Evolutionary conservation across 2,797 vertebrate genomes (phyloP).

Genomic region (Tadarida brasiliensis): DNA sequence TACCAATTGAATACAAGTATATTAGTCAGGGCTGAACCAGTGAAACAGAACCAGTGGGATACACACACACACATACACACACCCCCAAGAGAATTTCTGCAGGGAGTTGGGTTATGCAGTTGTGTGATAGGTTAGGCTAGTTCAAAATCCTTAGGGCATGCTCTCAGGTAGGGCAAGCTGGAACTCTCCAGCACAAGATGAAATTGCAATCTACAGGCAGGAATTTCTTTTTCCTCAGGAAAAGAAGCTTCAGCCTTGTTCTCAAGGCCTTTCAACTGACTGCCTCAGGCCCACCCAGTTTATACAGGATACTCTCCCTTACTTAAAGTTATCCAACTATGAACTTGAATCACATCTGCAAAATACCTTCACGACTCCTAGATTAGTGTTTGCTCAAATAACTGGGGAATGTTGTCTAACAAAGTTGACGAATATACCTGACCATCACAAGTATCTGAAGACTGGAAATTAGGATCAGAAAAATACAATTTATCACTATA

Average conservation of each 20-base stretch:
- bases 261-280: background rate
- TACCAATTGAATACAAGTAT: background rate
- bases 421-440: background rate
- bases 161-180: background rate
- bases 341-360: background rate
- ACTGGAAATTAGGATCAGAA: background rate
- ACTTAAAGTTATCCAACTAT: background rate
- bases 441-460: background rate
- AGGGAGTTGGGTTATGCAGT: background rate
- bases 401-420: background rate
- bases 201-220: background rate
- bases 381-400: background rate
- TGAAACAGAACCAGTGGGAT: background rate
- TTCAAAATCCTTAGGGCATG: background rate
- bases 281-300: background rate
- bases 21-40: background rate
- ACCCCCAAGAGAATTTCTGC: background rate
- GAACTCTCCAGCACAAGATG: background rate
- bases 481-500: background rate
- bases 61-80: background rate
- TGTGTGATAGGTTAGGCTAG: background rate
- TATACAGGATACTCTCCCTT: background rate
- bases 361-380: background rate
- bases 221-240: background rate
- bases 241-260: background rate